Conservation (phyloP, 2,888 invertebrate species). For the Archips crataeganus region DNA sequence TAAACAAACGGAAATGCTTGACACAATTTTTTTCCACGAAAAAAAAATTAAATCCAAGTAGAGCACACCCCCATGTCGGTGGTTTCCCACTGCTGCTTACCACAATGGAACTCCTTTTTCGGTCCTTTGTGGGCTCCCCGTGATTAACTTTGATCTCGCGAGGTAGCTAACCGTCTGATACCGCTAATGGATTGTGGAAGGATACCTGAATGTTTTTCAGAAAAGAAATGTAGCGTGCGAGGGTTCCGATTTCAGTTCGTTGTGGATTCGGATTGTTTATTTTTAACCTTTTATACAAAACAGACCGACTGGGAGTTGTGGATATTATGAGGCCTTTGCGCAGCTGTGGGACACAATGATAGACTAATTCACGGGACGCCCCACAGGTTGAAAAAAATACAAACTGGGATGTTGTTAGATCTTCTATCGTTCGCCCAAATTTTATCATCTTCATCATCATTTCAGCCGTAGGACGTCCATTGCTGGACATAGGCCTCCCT, state of each 20-base stretch:
- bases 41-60: conserved; percentile 47
- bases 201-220: conserved; percentile 55
- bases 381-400: too few relatives aligned
- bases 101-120: conserved; percentile 80
- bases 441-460: too few relatives aligned
- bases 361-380: too few relatives aligned
- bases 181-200: conserved; percentile 74
- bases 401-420: too few relatives aligned
- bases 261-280: background rate
- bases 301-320: too few relatives aligned
- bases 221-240: conserved; percentile 17
- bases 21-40: too few relatives aligned
- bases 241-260: background rate
- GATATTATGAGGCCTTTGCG: too few relatives aligned
- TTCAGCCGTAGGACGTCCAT: too few relatives aligned
- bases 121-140: conserved; percentile 79
- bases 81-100: conserved; percentile 58
- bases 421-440: too few relatives aligned
- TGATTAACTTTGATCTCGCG: conserved; percentile 86
- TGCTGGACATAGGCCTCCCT: too few relatives aligned
- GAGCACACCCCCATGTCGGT: conserved; percentile 55
- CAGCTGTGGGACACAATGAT: too few relatives aligned
- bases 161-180: conserved; percentile 60
- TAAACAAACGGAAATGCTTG: too few relatives aligned
- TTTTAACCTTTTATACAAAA: background rate